Evolutionary conservation across 2,888 invertebrate species (phyloP).

Genomic region (Cantharis lateralis): DNA sequence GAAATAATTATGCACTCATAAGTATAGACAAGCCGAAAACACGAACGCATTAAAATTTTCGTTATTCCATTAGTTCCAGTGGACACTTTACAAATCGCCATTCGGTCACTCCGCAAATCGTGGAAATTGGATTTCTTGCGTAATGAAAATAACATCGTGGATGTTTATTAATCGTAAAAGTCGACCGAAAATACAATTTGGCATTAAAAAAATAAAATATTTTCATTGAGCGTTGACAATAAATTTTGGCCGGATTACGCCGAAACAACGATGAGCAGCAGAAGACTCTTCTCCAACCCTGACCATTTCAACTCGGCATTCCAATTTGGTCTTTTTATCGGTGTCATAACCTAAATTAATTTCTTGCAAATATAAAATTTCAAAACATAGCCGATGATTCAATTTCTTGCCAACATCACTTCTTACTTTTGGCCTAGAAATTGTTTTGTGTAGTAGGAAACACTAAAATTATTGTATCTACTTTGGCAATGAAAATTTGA

Average conservation of each 20-base stretch:
- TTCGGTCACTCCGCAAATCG: background rate
- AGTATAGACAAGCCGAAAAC: background rate
- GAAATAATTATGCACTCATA: background rate
- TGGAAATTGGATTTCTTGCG: background rate
- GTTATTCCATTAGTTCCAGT: background rate
- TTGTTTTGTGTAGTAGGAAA: slow-evolving; percentile 1
- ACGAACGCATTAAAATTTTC: background rate
- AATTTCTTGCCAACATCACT: background rate
- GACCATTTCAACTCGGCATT: background rate
- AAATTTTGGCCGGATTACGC: background rate
- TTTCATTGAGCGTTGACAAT: background rate
- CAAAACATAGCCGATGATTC: background rate
- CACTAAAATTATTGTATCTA: background rate
- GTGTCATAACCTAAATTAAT: background rate
- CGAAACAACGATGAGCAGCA: background rate
- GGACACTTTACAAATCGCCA: background rate
- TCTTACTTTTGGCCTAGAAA: background rate
- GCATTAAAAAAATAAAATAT: background rate
- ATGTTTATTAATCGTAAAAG: slow-evolving; percentile 2
- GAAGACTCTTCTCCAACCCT: background rate
- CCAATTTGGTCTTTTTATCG: background rate
- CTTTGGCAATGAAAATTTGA: background rate
- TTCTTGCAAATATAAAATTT: background rate
- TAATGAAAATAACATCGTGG: background rate
- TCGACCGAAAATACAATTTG: background rate